These are phyloP conservation scores for Sanderia malayensis DNA, from an alignment of 30 jellyfish, hydroid and myxozoan species.

Conservation along the genomic window DNA sequence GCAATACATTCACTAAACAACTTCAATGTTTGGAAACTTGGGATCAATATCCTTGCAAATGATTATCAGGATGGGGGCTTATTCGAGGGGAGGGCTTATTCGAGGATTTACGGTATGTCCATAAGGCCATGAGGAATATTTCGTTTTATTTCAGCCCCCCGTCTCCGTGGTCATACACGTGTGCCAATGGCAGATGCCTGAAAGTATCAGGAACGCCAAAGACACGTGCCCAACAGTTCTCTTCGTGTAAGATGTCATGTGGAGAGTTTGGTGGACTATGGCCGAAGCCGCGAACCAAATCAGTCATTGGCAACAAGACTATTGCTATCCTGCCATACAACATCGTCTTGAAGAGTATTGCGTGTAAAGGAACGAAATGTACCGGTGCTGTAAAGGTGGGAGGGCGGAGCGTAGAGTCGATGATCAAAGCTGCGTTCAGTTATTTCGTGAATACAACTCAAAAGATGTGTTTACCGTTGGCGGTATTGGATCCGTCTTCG, in stretches of 20 bases:
- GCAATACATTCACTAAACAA: too few species aligned
- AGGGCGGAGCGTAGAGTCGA: neutral
- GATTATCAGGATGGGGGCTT: too few species aligned
- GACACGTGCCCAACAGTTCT: slow-evolving; percentile 21
- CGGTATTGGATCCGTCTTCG: slow-evolving; percentile 16
- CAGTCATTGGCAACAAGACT: slow-evolving; percentile 22
- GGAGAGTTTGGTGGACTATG: slow-evolving; percentile 67
- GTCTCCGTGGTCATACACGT: slow-evolving; percentile 59
- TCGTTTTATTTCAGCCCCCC: slow-evolving; percentile 26
- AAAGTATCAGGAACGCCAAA: slow-evolving; percentile 36
- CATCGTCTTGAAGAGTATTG: neutral
- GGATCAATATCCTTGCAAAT: too few species aligned
- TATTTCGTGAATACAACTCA: slow-evolving; percentile 13
- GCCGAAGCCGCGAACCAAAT: slow-evolving; percentile 68
- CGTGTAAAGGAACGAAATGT: slow-evolving; percentile 26
- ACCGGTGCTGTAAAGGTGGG: neutral
- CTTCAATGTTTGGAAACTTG: too few species aligned
- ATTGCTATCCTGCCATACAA: slow-evolving; percentile 31
- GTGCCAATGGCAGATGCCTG: slow-evolving; percentile 35
- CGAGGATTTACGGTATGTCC: too few species aligned
- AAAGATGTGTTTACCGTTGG: slow-evolving; percentile 10
- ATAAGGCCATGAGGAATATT: too few species aligned
- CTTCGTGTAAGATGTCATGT: slow-evolving; percentile 69
- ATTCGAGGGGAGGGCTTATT: too few species aligned
- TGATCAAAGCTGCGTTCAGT: slow-evolving; percentile 27